Base-by-base conservation (phyloP, 2,888 invertebrate species). In the Carterocephalus palaemon region DNA sequence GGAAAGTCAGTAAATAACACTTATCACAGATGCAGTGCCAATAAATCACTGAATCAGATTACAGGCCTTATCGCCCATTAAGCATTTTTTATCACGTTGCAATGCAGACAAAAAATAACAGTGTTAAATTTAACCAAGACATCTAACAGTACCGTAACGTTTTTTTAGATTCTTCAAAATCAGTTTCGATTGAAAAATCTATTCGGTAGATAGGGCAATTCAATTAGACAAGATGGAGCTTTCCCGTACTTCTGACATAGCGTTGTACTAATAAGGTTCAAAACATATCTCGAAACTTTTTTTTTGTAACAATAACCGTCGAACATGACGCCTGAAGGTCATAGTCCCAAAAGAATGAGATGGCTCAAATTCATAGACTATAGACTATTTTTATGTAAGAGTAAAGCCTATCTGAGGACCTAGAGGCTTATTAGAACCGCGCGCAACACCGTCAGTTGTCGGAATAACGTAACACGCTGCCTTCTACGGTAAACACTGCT, bases 231-330 rank as follows among this genome's bases (percentile, higher is more conserved):
- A 75, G 72, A 70, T 60, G 67, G 64, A 70, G 70, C 68, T 73
- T 81, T 79, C 75, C 75, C 73, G 75, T 66, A 72, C 69, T 75
- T 72, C 64, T 75, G 75, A 79, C 79, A 74, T 73, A 63, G 67
- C 67, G 75, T 76, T 79, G 78, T 78, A 65, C 64, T 67, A 64
- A 67, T 59, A 67, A 59, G 68, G 29, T 22, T 60, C 60, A n/a
- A n/a, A n/a, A n/a, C n/a, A 64, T 77, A 82, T 80, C 82, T 72
- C 63, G 60, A 70, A 77, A 76, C 80, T 65, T 76, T 77, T 70
- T 75, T 65, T 72, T 68, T 65, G 69, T 75, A 76, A 73, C 79
- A 82, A 79, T 72, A 72, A 66, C 67, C 64, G 74, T 66, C 70
- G 72, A 69, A 75, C 75, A n/a, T n/a, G n/a, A n/a, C n/a, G n/a